These are phyloP conservation scores for Coptotermes formosanus DNA, from an alignment of 1,140 invertebrate species.

Conservation along the genomic window DNA sequence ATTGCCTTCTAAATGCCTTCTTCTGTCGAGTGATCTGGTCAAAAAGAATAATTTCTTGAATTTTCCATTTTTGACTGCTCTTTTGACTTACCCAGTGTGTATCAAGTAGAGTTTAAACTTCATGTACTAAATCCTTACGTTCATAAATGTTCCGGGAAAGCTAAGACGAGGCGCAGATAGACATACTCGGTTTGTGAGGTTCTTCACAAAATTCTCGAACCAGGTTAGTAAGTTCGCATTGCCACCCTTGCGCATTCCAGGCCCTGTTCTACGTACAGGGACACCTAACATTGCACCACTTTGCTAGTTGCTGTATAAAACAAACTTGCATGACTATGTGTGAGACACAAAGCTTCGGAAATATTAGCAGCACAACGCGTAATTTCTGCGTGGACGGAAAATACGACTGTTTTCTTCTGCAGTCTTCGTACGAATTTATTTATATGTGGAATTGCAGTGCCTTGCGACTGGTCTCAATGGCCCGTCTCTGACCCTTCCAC, in stretches of 20 bases:
- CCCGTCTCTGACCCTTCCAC: too few relatives aligned
- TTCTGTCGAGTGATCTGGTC: neutral
- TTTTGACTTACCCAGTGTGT: neutral
- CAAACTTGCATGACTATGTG: neutral
- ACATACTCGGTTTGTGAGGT: too few relatives aligned
- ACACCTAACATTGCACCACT: neutral
- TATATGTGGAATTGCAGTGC: too few relatives aligned
- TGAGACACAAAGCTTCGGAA: too few relatives aligned
- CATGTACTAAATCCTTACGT: neutral
- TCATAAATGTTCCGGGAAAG: neutral
- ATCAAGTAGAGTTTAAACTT: neutral
- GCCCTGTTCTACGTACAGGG: neutral
- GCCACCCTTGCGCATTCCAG: neutral
- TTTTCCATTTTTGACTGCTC: neutral
- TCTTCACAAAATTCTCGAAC: neutral
- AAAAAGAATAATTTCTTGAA: neutral
- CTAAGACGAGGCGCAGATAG: neutral
- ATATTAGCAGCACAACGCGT: too few relatives aligned
- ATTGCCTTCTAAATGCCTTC: neutral
- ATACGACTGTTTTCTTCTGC: too few relatives aligned
- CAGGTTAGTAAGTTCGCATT: neutral
- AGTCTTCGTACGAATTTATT: too few relatives aligned
- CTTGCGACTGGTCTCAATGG: too few relatives aligned
- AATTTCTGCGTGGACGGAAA: too few relatives aligned
- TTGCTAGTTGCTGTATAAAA: neutral